Evolutionary conservation across 2,888 invertebrate species (phyloP).

Genomic region (Allophyes oxyacanthae): DNA sequence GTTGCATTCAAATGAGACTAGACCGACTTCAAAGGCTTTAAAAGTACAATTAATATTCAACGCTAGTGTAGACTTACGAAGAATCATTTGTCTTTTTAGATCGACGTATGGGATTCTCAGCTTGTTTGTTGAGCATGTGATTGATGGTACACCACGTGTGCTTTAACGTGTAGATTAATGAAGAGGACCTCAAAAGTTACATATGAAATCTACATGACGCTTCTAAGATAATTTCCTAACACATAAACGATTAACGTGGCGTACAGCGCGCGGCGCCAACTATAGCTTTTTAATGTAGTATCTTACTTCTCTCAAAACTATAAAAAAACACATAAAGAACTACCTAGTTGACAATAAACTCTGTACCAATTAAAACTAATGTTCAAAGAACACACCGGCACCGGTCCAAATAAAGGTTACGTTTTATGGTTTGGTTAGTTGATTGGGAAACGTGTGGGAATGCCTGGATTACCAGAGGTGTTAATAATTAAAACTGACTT

Average conservation of each 20-base stretch:
- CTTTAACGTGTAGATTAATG: conserved; percentile 42
- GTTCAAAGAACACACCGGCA: conserved; percentile 40
- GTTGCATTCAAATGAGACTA: conserved; percentile 8
- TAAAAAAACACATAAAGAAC: conserved; percentile 44
- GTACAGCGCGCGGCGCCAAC: conserved; percentile 15
- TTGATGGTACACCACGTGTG: conserved; percentile 55
- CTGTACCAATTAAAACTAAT: conserved; percentile 49
- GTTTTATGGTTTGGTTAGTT: conserved; percentile 40
- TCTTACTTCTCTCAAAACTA: conserved; percentile 33
- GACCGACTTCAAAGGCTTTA: conserved; percentile 27
- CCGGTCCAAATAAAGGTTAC: conserved; percentile 30
- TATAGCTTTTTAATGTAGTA: conserved; percentile 19
- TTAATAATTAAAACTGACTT: conserved; percentile 62
- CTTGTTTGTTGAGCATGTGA: conserved; percentile 51
- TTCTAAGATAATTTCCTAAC: conserved; percentile 40
- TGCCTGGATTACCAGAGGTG: conserved; percentile 55
- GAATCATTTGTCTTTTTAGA: conserved; percentile 60
- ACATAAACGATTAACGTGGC: conserved; percentile 15
- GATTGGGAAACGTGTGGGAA: conserved; percentile 56
- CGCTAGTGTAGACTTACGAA: conserved; percentile 22
- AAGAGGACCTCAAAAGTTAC: conserved; percentile 39
- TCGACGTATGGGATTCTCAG: conserved; percentile 40
- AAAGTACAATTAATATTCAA: conserved; percentile 29
- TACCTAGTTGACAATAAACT: conserved; percentile 48
- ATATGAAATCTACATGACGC: conserved; percentile 43